Evolutionary conservation across 1,140 invertebrate genomes (phyloP).

Genomic region (Bombus balteatus): DNA sequence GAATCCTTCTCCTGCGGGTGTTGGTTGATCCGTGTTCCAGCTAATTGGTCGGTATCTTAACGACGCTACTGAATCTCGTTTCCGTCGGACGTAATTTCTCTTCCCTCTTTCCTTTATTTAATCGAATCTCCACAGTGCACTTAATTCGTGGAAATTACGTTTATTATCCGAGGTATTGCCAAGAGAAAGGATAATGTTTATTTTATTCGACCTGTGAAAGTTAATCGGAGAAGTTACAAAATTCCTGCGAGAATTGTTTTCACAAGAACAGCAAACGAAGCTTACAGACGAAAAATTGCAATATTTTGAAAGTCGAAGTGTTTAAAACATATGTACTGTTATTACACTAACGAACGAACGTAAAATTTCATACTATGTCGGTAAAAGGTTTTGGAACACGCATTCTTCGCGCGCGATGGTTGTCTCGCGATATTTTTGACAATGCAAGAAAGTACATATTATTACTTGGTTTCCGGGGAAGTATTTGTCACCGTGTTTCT

Average conservation of each 20-base stretch:
- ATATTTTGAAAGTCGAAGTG: no score
- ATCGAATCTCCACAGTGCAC: neutral
- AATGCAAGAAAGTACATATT: neutral
- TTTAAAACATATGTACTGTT: no score
- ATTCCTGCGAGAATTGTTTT: no score
- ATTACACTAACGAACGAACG: no score
- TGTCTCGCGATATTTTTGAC: neutral
- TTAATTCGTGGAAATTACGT: neutral
- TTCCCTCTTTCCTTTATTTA: neutral
- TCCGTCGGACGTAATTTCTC: neutral
- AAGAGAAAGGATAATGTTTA: neutral
- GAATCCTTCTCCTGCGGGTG: no score
- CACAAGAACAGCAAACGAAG: no score
- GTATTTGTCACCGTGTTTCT: constrained; percentile 26
- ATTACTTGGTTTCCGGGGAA: constrained; percentile 13
- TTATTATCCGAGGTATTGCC: neutral
- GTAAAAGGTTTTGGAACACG: neutral
- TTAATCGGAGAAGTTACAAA: no score
- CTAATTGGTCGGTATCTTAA: constrained; percentile 30
- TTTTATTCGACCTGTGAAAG: no score
- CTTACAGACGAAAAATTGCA: no score
- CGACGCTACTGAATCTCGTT: neutral
- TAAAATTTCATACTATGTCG: no score
- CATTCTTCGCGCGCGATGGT: no score
- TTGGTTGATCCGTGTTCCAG: neutral